Evolutionary conservation across 1,140 invertebrate genomes (phyloP).

Genomic region (Arctopsyche grandis): DNA sequence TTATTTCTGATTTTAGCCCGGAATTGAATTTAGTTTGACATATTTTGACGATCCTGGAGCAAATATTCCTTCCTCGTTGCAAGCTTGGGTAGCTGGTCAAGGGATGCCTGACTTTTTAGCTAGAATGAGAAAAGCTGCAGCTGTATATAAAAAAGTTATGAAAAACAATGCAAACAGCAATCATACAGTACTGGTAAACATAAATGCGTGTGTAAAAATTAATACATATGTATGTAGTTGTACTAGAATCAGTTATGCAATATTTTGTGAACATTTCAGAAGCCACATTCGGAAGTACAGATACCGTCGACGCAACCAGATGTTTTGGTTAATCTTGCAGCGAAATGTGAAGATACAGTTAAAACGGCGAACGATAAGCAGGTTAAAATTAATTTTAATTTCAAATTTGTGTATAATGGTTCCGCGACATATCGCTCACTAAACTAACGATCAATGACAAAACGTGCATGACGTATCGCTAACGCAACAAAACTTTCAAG

Average conservation of each 20-base stretch:
- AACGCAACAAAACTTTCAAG: too few species aligned
- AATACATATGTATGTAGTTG: background rate
- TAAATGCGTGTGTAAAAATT: background rate
- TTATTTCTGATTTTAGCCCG: conserved; percentile 59
- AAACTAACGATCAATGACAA: too few species aligned
- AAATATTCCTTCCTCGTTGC: conserved; percentile 60
- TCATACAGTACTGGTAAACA: conserved; percentile 2
- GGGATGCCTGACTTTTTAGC: conserved; percentile 60
- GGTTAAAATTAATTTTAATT: too few species aligned
- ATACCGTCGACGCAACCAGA: background rate
- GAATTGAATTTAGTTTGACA: conserved; percentile 86
- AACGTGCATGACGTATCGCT: too few species aligned
- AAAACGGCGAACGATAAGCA: too few species aligned
- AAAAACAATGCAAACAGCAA: background rate
- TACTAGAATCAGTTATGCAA: background rate
- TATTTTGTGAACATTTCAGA: background rate
- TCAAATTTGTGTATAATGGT: too few species aligned
- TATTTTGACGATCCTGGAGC: conserved; percentile 89
- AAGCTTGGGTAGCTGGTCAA: conserved; percentile 60
- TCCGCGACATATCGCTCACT: too few species aligned
- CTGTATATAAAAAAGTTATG: conserved; percentile 55
- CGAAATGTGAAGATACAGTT: background rate
- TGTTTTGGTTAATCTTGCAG: background rate
- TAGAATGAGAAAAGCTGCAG: conserved; percentile 59
- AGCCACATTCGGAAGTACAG: background rate